Conservation (phyloP, 2,113 vertebrate genomes). For the Siniperca knerii region DNA sequence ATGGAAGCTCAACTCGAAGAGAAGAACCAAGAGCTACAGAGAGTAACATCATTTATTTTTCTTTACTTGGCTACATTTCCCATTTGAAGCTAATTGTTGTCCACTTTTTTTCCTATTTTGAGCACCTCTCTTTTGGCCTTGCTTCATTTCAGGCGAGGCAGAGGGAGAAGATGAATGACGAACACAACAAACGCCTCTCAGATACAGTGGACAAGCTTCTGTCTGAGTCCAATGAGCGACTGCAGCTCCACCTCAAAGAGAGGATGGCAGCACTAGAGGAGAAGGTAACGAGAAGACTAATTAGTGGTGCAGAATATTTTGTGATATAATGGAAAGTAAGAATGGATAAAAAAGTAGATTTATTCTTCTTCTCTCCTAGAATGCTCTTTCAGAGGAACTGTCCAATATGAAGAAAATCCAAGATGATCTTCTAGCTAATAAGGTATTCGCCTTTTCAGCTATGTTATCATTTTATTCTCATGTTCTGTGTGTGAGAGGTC, state of each 20-base stretch:
- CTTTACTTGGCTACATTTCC: not conserved
- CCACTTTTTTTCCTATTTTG: not conserved
- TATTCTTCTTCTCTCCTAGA: constrained; percentile 76
- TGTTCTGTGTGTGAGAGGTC: not conserved
- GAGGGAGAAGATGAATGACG: constrained; percentile 95
- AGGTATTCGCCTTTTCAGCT: constrained; percentile 77
- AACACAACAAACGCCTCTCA: constrained; percentile 94
- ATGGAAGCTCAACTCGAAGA: constrained; percentile 93
- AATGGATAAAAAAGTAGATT: not conserved
- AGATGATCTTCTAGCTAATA: constrained; percentile 92
- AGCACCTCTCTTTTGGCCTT: not conserved
- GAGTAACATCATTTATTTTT: constrained; percentile 79
- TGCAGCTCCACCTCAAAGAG: constrained; percentile 95
- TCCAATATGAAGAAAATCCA: constrained; percentile 96
- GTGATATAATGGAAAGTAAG: not conserved
- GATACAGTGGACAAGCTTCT: constrained; percentile 94
- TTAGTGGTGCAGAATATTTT: not conserved
- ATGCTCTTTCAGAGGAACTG: constrained; percentile 92
- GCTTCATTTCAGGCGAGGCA: constrained; percentile 87
- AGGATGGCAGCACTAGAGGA: constrained; percentile 95
- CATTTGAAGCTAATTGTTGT: not conserved
- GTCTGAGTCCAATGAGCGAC: constrained; percentile 93
- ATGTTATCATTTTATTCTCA: not conserved
- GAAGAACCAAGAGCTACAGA: constrained; percentile 94
- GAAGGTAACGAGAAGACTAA: constrained; percentile 82